Evolutionary conservation across 2,888 invertebrate genomes (phyloP), one percentile per base, ranked within the genome.

Genomic region (Frankliniella fusca): DNA sequence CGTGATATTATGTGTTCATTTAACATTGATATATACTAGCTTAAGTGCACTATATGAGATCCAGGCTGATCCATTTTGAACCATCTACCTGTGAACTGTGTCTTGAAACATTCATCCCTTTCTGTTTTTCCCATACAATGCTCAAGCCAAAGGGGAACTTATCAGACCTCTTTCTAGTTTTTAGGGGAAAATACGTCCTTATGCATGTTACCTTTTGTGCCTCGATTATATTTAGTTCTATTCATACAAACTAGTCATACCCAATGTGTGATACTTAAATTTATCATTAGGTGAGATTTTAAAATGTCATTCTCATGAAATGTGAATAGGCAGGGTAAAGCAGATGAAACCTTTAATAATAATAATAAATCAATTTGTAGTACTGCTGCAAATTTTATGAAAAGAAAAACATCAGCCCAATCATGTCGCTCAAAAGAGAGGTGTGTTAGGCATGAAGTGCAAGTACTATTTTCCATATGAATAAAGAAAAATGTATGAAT

Each of bases 261-360:
- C 12, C 5, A 76, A 76, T 76, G 70, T 76, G 70, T 76, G 70
- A 76, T 76, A 76, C 12, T 76, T 76, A 76, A 76, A 1, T 76
- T 12, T 23, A n/a, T 76, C 10, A 54, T 15, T 54, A 54, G 15
- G 54, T 27, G 23, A 76, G 27, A 5, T 27, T n/a, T 27, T n/a
- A 5, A 9, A 12, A 8, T 76, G 27, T 76, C 10, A 10, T 27
- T 27, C 23, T 27, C 23, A 76, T 10, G n/a, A 23, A 70, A 23
- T 54, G 15, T 54, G 54, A 70, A 11, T 70, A 23, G n/a, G n/a
- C 23, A 23, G 70, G 70, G 70, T 70, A 23, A 70, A 18, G 8
- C 70, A 70, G 23, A 23, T 3, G n/a, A 20, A 23, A 23, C 11
- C 23, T 70, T 11, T 70, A n/a, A 3, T 23, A 70, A 70, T 3